These are phyloP conservation scores for Dicranocentrus wangi DNA, from an alignment of 2,888 invertebrate species.

Conservation along the genomic window DNA sequence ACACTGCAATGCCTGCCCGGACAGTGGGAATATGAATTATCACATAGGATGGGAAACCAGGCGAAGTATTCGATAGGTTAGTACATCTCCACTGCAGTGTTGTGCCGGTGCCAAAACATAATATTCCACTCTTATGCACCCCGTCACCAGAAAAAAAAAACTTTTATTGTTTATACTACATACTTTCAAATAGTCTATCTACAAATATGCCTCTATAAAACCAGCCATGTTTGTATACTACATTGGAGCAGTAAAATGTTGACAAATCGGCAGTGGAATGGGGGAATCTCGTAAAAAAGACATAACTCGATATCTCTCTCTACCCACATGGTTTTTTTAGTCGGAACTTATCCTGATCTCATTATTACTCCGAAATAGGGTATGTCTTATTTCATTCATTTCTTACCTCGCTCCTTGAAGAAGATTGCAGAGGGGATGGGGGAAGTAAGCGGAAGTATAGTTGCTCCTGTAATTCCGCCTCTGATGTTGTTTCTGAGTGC, in stretches of 20 bases:
- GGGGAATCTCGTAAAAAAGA: conserved; percentile 22
- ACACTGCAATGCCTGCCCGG: too few species aligned
- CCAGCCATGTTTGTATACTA: background rate
- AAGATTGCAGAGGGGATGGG: conserved; percentile 43
- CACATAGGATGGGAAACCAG: too few species aligned
- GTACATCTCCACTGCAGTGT: too few species aligned
- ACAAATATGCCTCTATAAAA: background rate
- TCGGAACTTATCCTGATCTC: conserved; percentile 36
- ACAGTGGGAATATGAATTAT: too few species aligned
- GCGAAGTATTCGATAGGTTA: too few species aligned
- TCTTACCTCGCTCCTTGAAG: conserved; percentile 49
- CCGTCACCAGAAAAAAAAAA: background rate
- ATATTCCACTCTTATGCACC: too few species aligned
- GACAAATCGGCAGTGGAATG: conserved; percentile 17
- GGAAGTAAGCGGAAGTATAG: conserved; percentile 51
- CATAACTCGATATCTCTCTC: too few species aligned
- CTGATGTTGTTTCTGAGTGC: background rate
- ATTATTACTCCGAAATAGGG: background rate
- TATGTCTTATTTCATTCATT: conserved; percentile 7
- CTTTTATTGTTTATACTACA: background rate
- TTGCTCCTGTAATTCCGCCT: conserved; percentile 31
- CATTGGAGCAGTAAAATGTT: conserved; percentile 16
- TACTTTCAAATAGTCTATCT: too few species aligned
- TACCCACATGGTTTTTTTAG: background rate
- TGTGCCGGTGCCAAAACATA: too few species aligned